phyloP scores from a whole-genome alignment of 1,140 invertebrate genomes.

The Saccostrea glomerata region DNA sequence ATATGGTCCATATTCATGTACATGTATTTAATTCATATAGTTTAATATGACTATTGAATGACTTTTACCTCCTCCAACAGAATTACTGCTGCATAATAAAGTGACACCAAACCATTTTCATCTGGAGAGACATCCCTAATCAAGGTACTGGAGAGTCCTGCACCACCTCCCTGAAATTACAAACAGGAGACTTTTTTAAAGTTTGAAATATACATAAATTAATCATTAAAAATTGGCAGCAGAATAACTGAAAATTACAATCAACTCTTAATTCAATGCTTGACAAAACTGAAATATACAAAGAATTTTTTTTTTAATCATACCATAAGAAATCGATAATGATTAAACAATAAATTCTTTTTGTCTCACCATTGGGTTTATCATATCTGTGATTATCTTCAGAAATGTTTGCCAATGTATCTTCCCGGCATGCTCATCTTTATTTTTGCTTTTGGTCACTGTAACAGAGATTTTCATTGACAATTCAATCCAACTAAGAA shows the following conservation, averaged over 20 bases:
- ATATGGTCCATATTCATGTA: not conserved
- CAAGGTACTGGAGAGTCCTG: conserved; percentile 47
- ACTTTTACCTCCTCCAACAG: conserved; percentile 81
- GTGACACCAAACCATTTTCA: conserved; percentile 72
- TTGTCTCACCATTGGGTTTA: conserved; percentile 69
- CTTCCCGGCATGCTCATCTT: conserved; percentile 55
- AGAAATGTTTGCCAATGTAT: conserved; percentile 70
- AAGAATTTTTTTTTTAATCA: not conserved
- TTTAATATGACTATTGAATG: not conserved
- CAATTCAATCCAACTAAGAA: conserved; percentile 85
- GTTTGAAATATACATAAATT: not conserved
- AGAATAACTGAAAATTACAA: not conserved
- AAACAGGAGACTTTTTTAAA: not conserved
- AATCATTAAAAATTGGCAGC: not conserved
- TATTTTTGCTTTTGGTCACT: conserved; percentile 28
- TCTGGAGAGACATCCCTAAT: conserved; percentile 58
- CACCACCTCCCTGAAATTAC: conserved; percentile 60
- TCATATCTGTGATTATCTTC: conserved; percentile 72
- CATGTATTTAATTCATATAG: not conserved
- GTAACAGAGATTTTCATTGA: conserved; percentile 74
- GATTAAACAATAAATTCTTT: not conserved
- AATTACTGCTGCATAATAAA: conserved; percentile 81
- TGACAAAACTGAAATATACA: not conserved
- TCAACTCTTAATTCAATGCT: not conserved
- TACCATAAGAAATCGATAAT: not conserved